A percentile compares a stretch with the other conserved stretches of the same genome.
Conservation (phyloP, 2,888 invertebrate genomes). For the Himalopsyche anomala region DNA sequence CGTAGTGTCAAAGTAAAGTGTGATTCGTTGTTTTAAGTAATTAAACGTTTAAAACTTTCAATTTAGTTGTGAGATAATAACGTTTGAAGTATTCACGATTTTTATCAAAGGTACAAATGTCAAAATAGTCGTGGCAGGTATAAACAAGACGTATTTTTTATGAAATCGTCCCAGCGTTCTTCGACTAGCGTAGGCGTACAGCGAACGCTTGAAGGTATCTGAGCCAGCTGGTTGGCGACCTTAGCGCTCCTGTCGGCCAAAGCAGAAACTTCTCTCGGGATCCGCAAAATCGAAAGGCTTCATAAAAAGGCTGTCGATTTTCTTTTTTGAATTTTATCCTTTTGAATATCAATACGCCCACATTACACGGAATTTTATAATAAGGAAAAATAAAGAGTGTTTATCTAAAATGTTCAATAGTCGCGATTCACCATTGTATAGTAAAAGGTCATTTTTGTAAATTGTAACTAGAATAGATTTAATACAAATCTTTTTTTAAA, state of each 20-base stretch:
- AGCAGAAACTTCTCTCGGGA: constrained; percentile 49
- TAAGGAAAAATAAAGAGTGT: not conserved
- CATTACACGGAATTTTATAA: not conserved
- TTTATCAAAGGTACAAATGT: not conserved
- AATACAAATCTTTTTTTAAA: too few relatives aligned
- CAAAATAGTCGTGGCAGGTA: constrained; percentile 26
- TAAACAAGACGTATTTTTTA: constrained; percentile 20
- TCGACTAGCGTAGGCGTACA: constrained; percentile 49
- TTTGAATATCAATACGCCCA: not conserved
- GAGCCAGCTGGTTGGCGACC: constrained; percentile 58
- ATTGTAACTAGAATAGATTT: too few relatives aligned
- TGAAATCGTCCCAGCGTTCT: not conserved
- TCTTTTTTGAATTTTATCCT: not conserved
- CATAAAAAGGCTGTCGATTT: constrained; percentile 53
- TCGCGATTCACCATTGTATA: not conserved
- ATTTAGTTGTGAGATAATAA: not conserved
- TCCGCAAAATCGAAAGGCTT: constrained; percentile 55
- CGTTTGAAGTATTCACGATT: not conserved
- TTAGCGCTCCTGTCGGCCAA: constrained; percentile 47
- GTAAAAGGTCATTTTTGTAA: not conserved
- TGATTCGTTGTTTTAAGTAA: constrained; percentile 4
- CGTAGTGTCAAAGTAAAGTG: constrained; percentile 4
- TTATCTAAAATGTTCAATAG: not conserved
- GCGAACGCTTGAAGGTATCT: constrained; percentile 52
- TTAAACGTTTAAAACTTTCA: not conserved